Evolutionary conservation across 2,797 vertebrate species (phyloP).

Genomic region (Hemibagrus guttatus): DNA sequence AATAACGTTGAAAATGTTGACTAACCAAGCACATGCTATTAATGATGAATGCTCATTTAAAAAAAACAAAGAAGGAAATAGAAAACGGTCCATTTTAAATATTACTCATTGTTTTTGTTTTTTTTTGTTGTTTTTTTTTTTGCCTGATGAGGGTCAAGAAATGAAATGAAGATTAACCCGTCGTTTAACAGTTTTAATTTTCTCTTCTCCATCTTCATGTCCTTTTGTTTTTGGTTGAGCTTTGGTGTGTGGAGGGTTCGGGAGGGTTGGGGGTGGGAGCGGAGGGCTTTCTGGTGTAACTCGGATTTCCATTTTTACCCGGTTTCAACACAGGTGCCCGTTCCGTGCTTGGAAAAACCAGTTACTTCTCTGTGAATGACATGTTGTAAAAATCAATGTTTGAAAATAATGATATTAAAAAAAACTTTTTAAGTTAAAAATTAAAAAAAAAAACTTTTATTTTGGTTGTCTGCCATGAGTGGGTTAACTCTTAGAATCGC

Average conservation of each 20-base stretch:
- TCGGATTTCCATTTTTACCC: conserved; percentile 54
- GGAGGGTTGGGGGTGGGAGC: neutral
- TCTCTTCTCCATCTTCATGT: conserved; percentile 58
- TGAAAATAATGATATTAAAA: conserved; percentile 98
- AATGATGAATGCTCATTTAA: conserved; percentile 80
- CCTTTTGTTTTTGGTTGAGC: conserved; percentile 69
- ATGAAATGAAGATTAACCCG: conserved; percentile 73
- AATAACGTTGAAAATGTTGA: conserved; percentile 81
- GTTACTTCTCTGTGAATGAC: conserved; percentile 97
- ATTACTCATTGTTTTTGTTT: conserved; percentile 64
- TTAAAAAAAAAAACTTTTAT: conserved; percentile 71
- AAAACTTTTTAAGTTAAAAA: conserved; percentile 98
- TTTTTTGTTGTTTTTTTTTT: conserved; percentile 56
- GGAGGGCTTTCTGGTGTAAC: neutral
- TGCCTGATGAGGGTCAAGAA: conserved; percentile 76
- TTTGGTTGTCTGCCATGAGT: conserved; percentile 96
- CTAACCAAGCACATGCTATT: conserved; percentile 87
- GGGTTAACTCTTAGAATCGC: conserved; percentile 99
- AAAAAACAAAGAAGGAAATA: conserved; percentile 71
- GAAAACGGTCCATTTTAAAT: conserved; percentile 70
- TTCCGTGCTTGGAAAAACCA: conserved; percentile 86
- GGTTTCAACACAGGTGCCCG: conserved; percentile 77
- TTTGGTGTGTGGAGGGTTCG: conserved; percentile 63
- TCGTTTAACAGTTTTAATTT: conserved; percentile 62
- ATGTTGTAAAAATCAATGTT: conserved; percentile 99